Evolutionary conservation across 2,113 vertebrate genomes (phyloP).

Genomic region (Prunella himalayana): DNA sequence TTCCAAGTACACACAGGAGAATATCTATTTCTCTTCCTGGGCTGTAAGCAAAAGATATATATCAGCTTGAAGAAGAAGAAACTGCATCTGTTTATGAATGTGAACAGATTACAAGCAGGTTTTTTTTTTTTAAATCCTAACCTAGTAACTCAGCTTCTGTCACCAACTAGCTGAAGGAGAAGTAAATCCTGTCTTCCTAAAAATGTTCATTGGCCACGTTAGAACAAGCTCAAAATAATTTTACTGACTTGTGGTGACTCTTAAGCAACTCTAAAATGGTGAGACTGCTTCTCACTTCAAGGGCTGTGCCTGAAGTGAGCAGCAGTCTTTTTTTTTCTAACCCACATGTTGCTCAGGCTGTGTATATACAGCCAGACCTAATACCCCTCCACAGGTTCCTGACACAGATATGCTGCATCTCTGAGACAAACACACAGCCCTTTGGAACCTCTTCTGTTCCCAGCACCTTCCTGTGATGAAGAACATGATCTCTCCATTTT

Average conservation of each 20-base stretch:
- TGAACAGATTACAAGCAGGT: not conserved
- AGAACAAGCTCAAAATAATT: not conserved
- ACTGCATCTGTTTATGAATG: not conserved
- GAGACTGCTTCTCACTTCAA: not conserved
- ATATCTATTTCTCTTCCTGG: not conserved
- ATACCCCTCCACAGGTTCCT: not conserved
- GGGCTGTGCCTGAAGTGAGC: not conserved
- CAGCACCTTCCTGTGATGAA: not conserved
- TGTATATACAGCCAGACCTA: fast-evolving
- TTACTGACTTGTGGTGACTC: not conserved
- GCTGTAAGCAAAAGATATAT: not conserved
- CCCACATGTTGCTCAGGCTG: not conserved
- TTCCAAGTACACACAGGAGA: conserved; percentile 18
- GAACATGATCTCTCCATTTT: not conserved
- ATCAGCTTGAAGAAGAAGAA: not conserved
- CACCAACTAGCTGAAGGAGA: not conserved
- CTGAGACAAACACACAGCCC: not conserved
- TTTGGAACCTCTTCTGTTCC: not conserved
- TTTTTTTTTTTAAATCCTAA: not conserved
- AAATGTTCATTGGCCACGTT: not conserved
- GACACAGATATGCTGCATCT: not conserved
- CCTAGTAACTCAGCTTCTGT: not conserved
- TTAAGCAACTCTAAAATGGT: not conserved
- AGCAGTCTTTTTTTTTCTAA: not conserved
- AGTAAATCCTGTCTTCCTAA: not conserved